Evolutionary conservation across 2,888 invertebrate genomes (phyloP), one percentile per base, ranked within the genome.

Genomic region (Julus scandinavius): DNA sequence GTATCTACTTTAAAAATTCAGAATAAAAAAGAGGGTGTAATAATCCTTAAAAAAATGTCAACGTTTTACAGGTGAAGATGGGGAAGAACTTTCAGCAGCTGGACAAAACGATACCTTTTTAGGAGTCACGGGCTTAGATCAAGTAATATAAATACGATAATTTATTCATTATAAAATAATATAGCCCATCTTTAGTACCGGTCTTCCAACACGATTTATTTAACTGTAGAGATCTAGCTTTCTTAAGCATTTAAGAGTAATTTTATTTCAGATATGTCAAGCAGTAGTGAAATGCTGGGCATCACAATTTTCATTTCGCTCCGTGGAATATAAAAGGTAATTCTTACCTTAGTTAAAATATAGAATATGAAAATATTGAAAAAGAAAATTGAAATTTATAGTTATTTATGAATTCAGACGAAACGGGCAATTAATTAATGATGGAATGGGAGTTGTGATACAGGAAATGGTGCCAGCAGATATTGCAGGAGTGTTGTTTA

Each of bases 41-140:
- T 29, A 29, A 29, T 29, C 29, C 29, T 45, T 45, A 45, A 7
- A 45, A 45, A 45, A 45, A 45, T 45, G 45, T 45, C 45, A 45
- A 1, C 45, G 38, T 87, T 85, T 86, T 85, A 41, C 17, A 84
- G 95, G 95, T 5, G 97, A 97, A 93, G 97, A 97, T 92, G 95
- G 95, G 9, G 95, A 95, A 89, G 96, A 96, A 87, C 92, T 96
- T 13, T 97, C 96, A 0, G 95, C 96, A 3, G 97, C 97, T 0
- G 97, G 97, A 0, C 97, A 97, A 93, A 96, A 97, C 92, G 95
- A 95, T 89, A 96, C 96, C 0, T 94, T 95, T 89, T 93, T 97
- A 3, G 96, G 96, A 0, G 94, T 96, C 88, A 92, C 91, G 58
- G 94, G 93, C 0, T 89, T 90, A 7, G 88, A 90, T 85, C 92